phyloP scores from a whole-genome alignment of 2,888 invertebrate species.

The Fragum sueziense region DNA sequence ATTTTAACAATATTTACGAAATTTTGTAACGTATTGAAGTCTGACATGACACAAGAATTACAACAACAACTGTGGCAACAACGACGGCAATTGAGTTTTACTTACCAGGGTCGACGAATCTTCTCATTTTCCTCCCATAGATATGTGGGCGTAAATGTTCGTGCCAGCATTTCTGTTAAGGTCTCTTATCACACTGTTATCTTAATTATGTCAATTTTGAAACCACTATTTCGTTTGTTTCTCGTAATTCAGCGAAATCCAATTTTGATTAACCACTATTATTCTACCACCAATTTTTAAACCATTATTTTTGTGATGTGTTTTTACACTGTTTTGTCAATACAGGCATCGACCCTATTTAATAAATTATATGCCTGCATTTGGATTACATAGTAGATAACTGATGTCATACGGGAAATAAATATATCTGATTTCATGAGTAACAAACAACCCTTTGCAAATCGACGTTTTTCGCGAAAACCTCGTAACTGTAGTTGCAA shows the following conservation, averaged over 20 bases:
- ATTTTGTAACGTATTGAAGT: too few species aligned
- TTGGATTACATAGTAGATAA: not conserved
- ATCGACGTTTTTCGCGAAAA: not conserved
- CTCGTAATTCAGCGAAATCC: not conserved
- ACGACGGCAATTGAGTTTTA: too few species aligned
- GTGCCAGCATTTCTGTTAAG: not conserved
- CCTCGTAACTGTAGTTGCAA: too few species aligned
- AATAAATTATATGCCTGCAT: not conserved
- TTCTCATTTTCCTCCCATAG: slow-evolving; percentile 56
- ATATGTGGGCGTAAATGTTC: slow-evolving; percentile 61
- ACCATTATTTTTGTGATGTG: too few species aligned
- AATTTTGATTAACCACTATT: too few species aligned
- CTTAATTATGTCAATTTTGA: not conserved
- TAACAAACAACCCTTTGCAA: not conserved
- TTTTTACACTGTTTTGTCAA: too few species aligned
- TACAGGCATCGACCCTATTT: not conserved
- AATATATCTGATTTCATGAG: not conserved
- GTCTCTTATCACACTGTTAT: not conserved
- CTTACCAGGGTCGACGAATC: slow-evolving; percentile 39
- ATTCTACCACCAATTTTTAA: too few species aligned
- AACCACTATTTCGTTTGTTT: not conserved
- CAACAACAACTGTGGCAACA: too few species aligned
- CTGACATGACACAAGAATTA: too few species aligned
- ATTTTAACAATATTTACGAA: too few species aligned
- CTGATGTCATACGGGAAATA: not conserved